phyloP scores from a whole-genome alignment of 2,888 invertebrate genomes.

The Cheilosia urbana region DNA sequence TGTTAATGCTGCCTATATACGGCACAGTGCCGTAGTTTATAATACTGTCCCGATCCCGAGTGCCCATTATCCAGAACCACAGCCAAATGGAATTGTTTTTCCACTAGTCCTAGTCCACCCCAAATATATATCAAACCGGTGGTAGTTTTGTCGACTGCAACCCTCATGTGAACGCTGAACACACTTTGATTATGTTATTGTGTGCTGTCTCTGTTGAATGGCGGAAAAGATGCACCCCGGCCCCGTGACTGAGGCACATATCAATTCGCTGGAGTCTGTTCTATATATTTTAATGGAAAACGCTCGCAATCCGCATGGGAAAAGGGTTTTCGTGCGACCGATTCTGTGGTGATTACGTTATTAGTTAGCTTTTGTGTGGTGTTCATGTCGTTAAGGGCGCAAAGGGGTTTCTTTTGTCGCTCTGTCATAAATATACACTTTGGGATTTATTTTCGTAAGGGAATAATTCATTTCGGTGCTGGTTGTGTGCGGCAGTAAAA shows the following conservation, averaged over 20 bases:
- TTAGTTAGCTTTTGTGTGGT: constrained; percentile 70
- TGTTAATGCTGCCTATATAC: constrained; percentile 26
- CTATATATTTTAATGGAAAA: constrained; percentile 52
- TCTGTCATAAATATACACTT: constrained; percentile 60
- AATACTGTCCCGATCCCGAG: not conserved
- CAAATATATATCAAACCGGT: not conserved
- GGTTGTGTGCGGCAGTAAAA: constrained; percentile 43
- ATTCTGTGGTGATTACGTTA: constrained; percentile 72
- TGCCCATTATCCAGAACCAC: not conserved
- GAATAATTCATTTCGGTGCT: constrained; percentile 48
- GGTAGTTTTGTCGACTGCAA: constrained; percentile 19
- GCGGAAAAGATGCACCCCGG: constrained; percentile 27
- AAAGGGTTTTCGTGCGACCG: constrained; percentile 56
- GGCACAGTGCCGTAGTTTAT: constrained; percentile 3
- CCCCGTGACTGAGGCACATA: constrained; percentile 16
- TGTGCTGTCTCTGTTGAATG: constrained; percentile 34
- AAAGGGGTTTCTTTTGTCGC: constrained; percentile 51
- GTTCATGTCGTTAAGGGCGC: constrained; percentile 27
- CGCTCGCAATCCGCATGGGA: constrained; percentile 69
- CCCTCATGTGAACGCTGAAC: constrained; percentile 25
- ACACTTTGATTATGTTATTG: constrained; percentile 70
- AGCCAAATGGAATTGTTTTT: not conserved
- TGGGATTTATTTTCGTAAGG: constrained; percentile 24
- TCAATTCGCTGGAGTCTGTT: constrained; percentile 51
- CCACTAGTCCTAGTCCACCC: constrained; percentile 2